Conservation (phyloP, 1,140 invertebrate genomes). For the Lasioglossum albipes region DNA sequence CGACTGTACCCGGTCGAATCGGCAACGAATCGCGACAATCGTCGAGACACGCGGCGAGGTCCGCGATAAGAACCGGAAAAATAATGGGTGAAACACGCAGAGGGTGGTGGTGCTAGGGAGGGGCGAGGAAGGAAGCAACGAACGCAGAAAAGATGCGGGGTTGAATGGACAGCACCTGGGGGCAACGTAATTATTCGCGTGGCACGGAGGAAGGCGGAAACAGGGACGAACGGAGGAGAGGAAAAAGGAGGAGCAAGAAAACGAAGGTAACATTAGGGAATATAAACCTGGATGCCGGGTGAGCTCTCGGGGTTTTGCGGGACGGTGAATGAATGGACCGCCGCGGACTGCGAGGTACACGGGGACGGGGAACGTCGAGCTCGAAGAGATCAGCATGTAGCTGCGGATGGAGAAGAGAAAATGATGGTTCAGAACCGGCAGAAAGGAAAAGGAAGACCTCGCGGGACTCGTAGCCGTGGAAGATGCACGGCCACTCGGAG, state of each 20-base stretch:
- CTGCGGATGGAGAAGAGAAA: conserved; percentile 35
- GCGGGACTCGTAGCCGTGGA: conserved; percentile 72
- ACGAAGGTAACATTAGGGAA: conserved; percentile 60
- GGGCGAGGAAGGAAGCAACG: background rate
- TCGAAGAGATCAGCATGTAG: conserved; percentile 39
- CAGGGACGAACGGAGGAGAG: conserved; percentile 12
- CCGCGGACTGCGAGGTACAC: background rate
- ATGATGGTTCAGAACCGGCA: conserved; percentile 47
- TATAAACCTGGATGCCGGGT: conserved; percentile 48
- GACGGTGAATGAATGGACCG: conserved; percentile 10
- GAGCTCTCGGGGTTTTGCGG: conserved; percentile 15
- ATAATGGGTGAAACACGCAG: background rate
- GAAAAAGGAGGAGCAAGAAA: conserved; percentile 50
- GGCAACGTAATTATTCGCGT: conserved; percentile 69
- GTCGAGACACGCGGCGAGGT: background rate
- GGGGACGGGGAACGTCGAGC: conserved; percentile 10
- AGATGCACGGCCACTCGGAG: conserved; percentile 72
- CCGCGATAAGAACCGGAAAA: background rate
- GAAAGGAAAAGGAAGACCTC: conserved; percentile 57
- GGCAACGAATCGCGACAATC: background rate
- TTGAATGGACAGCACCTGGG: conserved; percentile 36
- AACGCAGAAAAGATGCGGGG: background rate
- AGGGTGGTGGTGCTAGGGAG: background rate
- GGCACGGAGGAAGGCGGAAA: conserved; percentile 32
- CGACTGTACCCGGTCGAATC: background rate